These are phyloP conservation scores for Deilephila porcellus DNA, from an alignment of 2,888 invertebrate species.

Conservation along the genomic window DNA sequence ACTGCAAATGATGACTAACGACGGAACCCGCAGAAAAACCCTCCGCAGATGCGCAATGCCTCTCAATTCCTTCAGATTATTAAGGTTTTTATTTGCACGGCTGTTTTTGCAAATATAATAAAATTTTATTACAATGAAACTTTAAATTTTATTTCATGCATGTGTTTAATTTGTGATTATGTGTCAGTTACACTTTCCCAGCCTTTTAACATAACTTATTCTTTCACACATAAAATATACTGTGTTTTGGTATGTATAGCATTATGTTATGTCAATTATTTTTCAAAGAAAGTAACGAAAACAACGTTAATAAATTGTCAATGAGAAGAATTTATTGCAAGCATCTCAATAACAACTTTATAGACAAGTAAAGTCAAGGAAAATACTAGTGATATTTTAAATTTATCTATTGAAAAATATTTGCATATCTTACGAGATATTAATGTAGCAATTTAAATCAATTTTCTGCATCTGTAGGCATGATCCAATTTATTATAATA, in stretches of 20 bases:
- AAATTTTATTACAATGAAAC: background rate
- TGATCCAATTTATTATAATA: slow-evolving; percentile 37
- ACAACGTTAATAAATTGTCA: no score
- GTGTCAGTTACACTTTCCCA: background rate
- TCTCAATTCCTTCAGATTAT: slow-evolving; percentile 17
- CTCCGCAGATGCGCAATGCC: slow-evolving; percentile 15
- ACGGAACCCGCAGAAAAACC: slow-evolving; percentile 21
- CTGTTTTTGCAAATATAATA: background rate
- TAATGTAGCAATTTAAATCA: background rate
- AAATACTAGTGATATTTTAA: no score
- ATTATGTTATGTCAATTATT: no score
- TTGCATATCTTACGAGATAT: background rate
- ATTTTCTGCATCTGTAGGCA: slow-evolving; percentile 10
- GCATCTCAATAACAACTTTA: no score
- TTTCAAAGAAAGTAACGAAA: no score
- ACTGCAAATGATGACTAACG: slow-evolving; percentile 81
- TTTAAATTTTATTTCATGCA: background rate
- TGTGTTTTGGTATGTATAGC: no score
- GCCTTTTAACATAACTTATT: no score
- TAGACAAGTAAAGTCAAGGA: no score
- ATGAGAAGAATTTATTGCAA: no score
- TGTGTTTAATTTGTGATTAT: background rate
- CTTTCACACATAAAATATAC: no score
- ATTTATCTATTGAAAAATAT: background rate
- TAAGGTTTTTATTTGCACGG: slow-evolving; percentile 13